These are phyloP conservation scores for Thunnus albacares DNA, from an alignment of 2,797 vertebrate species.

Conservation along the genomic window DNA sequence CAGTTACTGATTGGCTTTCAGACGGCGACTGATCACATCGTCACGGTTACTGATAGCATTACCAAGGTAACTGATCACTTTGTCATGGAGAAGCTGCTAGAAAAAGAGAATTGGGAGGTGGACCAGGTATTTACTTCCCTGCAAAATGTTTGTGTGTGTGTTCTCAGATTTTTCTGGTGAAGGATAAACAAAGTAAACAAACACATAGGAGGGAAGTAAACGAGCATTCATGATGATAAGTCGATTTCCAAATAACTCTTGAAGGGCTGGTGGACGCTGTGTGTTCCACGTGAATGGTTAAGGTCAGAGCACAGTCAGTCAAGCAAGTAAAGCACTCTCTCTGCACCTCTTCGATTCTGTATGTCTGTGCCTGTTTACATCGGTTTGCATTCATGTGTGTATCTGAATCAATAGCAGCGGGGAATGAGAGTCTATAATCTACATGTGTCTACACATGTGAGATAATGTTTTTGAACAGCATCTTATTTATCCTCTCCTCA, in stretches of 20 bases:
- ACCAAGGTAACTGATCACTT: constrained; percentile 73
- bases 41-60: constrained; percentile 75
- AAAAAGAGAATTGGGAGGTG: constrained; percentile 36
- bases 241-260: constrained; percentile 74
- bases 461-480: constrained; percentile 17
- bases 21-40: constrained; percentile 69
- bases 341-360: constrained; percentile 1
- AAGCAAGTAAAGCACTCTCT: constrained; percentile 36
- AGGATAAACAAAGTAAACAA: constrained; percentile 57
- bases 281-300: constrained; percentile 59
- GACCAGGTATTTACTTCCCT: constrained; percentile 27
- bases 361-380: constrained; percentile 49
- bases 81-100: constrained; percentile 54
- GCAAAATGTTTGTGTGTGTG: constrained; percentile 32
- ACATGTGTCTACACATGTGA: constrained; percentile 33
- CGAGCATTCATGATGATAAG: constrained; percentile 74
- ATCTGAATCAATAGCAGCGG: constrained; percentile 60
- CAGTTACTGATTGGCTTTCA: constrained; percentile 64
- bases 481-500: constrained; percentile 51
- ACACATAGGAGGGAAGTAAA: constrained; percentile 59
- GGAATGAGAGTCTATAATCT: constrained; percentile 34
- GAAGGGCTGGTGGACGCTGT: constrained; percentile 52
- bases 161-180: constrained; percentile 42
- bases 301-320: constrained; percentile 67
- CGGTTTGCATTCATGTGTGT: constrained; percentile 43